phyloP scores from a whole-genome alignment of 2,797 vertebrate genomes.

The Gorsachius magnificus region DNA sequence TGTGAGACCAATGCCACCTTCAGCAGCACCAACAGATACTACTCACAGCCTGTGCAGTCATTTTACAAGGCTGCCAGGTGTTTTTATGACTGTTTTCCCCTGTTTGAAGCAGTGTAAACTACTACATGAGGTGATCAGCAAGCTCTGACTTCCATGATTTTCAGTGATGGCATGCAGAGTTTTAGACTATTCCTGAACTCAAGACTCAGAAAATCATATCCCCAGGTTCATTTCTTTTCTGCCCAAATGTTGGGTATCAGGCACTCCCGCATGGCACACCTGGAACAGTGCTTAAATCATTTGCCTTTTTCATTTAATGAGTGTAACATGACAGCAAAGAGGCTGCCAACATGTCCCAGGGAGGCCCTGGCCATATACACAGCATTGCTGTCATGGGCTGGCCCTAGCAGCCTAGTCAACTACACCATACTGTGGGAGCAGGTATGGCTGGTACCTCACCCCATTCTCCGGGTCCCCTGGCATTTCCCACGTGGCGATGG shows the following conservation, averaged over 20 bases:
- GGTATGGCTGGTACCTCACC: not conserved
- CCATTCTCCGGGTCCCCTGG: rapidly evolving
- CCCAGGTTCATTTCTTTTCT: not conserved
- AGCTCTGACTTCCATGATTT: not conserved
- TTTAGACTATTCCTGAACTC: not conserved
- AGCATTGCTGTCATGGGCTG: not conserved
- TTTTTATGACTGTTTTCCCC: not conserved
- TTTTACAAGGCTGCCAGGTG: not conserved
- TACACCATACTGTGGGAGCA: rapidly evolving
- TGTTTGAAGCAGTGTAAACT: not conserved
- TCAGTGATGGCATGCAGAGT: not conserved
- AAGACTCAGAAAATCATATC: not conserved
- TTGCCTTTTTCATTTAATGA: not conserved
- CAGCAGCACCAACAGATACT: not conserved
- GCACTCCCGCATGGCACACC: not conserved
- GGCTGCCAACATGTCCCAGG: not conserved
- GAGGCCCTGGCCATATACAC: not conserved
- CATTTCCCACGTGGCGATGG: rapidly evolving
- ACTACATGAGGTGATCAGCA: not conserved
- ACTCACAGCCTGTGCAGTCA: not conserved
- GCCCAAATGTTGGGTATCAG: not conserved
- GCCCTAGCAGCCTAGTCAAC: not conserved
- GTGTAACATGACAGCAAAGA: not conserved
- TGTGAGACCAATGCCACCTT: not conserved
- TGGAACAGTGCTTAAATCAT: not conserved